Conservation (phyloP, 2,888 invertebrate species). For the Cheilosia scutellata region DNA sequence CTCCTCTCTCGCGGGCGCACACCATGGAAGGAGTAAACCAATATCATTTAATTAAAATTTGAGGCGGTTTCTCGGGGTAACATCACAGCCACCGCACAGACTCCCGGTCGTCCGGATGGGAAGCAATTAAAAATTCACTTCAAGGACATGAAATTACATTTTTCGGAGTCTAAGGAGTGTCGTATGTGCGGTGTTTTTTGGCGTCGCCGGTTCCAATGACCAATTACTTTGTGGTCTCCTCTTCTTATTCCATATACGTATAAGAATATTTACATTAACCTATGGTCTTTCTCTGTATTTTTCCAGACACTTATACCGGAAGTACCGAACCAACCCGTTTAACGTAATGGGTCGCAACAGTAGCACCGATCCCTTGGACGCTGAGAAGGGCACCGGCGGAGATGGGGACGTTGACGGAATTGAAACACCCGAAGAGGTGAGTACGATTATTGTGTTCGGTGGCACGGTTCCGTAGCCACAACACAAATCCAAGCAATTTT, state of each 20-base stretch:
- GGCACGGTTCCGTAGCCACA: conserved; percentile 26
- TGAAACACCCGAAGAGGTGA: conserved; percentile 68
- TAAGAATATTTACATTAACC: conserved; percentile 60
- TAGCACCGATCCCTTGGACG: conserved; percentile 74
- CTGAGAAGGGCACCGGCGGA: conserved; percentile 77
- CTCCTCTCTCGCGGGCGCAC: background rate
- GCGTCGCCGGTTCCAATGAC: conserved; percentile 46
- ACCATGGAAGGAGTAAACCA: conserved; percentile 53
- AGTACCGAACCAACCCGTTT: conserved; percentile 76
- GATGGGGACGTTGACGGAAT: conserved; percentile 79
- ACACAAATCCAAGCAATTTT: conserved; percentile 57
- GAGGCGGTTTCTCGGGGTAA: conserved; percentile 66
- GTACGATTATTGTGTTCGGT: conserved; percentile 37
- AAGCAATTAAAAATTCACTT: conserved; percentile 75
- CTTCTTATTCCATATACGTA: conserved; percentile 22
- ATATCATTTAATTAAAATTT: conserved; percentile 75
- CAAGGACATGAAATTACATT: conserved; percentile 74
- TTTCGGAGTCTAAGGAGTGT: conserved; percentile 32
- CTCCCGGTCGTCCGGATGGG: conserved; percentile 54
- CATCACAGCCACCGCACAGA: conserved; percentile 68
- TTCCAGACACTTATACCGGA: conserved; percentile 77
- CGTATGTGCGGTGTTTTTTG: conserved; percentile 46
- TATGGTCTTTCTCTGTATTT: conserved; percentile 26
- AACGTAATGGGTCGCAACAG: conserved; percentile 72
- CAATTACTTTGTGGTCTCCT: conserved; percentile 62